Conservation (phyloP, 2,888 invertebrate genomes). For the Latrodectus elegans region DNA sequence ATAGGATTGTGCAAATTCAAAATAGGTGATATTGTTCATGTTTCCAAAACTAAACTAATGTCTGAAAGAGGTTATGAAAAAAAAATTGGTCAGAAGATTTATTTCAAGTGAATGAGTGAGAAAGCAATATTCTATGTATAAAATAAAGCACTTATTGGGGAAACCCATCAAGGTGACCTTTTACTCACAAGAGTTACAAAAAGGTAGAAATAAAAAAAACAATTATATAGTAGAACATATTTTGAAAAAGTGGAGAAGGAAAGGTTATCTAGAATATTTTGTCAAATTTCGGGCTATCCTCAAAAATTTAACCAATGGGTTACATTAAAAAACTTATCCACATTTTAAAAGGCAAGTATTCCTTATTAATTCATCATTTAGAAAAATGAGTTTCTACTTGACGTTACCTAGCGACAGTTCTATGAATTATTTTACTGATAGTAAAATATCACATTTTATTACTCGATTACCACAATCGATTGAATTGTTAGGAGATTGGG, state of each 20-base stretch:
- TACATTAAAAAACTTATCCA: constrained; percentile 25
- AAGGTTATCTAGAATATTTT: constrained; percentile 1
- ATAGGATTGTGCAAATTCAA: not conserved
- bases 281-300: not conserved
- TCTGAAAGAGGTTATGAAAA: not conserved
- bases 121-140: not conserved
- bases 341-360: constrained; percentile 72
- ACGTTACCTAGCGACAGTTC: too few relatives aligned
- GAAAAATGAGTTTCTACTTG: too few relatives aligned
- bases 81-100: not conserved
- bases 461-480: constrained; percentile 29
- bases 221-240: constrained; percentile 35
- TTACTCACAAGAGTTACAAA: too few relatives aligned
- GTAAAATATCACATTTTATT: too few relatives aligned
- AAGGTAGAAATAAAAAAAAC: not conserved
- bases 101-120: constrained; percentile 5
- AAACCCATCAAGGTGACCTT: too few relatives aligned
- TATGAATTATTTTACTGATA: too few relatives aligned
- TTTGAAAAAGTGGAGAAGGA: constrained; percentile 9
- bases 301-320: constrained; percentile 24
- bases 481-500: constrained; percentile 71
- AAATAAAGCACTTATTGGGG: too few relatives aligned
- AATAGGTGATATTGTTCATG: constrained; percentile 1
- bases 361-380: constrained; percentile 70
- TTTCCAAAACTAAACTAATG: not conserved